These are phyloP conservation scores for Ephestia elutella DNA, from an alignment of 1,140 invertebrate genomes.

Conservation along the genomic window DNA sequence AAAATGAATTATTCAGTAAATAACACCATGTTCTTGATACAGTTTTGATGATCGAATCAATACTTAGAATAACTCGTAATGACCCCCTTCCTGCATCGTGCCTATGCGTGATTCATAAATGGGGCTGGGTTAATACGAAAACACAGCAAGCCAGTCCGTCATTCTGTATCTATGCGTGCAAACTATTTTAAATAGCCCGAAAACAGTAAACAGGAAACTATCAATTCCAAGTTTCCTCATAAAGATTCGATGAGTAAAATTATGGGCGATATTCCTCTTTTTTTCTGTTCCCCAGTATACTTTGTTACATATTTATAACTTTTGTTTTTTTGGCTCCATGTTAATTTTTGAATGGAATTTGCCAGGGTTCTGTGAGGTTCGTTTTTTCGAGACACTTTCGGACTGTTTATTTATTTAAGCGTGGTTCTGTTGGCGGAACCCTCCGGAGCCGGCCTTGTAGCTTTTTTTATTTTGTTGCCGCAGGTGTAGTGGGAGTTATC, in stretches of 20 bases:
- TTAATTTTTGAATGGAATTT: conserved; percentile 30
- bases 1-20: conserved; percentile 54
- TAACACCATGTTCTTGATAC: conserved; percentile 50
- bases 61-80: conserved; percentile 41
- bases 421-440: conserved; percentile 45
- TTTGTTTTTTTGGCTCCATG: conserved; percentile 34
- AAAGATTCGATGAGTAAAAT: conserved; percentile 48
- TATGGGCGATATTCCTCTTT: conserved; percentile 33
- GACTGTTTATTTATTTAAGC: conserved; percentile 47
- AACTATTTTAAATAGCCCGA: conserved; percentile 50
- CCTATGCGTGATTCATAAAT: conserved; percentile 60
- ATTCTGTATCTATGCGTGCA: conserved; percentile 51
- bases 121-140: conserved; percentile 36
- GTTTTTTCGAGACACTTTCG: conserved; percentile 30
- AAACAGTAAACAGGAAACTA: conserved; percentile 57
- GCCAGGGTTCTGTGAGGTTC: conserved; percentile 22
- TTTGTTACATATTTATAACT: conserved; percentile 35
- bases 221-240: conserved; percentile 56
- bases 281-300: conserved; percentile 28
- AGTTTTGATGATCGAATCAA: conserved; percentile 49
- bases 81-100: conserved; percentile 49
- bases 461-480: conserved; percentile 72
- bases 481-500: conserved; percentile 72
- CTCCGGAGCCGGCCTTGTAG: conserved; percentile 62
- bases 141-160: conserved; percentile 39